These are phyloP conservation scores for Apis florea DNA, from an alignment of 1,140 invertebrate genomes.

Conservation along the genomic window DNA sequence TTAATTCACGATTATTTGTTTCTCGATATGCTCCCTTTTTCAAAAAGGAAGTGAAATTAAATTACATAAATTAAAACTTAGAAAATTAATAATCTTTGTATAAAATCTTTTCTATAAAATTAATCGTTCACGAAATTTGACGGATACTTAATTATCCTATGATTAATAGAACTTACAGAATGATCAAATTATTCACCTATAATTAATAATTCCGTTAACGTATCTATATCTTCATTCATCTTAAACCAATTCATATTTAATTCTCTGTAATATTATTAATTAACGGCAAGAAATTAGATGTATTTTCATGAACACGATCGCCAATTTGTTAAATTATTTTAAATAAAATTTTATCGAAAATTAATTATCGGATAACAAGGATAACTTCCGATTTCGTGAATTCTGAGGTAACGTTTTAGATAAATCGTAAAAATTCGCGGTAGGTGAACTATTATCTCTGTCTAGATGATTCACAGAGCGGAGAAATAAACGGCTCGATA, in stretches of 20 bases:
- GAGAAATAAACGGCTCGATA: conserved; percentile 40
- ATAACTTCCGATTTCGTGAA: not conserved
- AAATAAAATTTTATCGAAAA: not conserved
- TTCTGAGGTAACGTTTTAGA: not conserved
- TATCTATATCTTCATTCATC: not conserved
- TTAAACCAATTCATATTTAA: not conserved
- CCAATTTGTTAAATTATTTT: not conserved
- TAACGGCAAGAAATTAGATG: not conserved
- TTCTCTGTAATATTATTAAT: not conserved
- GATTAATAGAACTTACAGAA: not conserved
- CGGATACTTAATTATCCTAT: conserved; percentile 8
- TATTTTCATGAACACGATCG: not conserved
- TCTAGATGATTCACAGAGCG: conserved; percentile 30
- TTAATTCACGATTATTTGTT: too few relatives aligned
- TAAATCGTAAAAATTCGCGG: conserved; percentile 30
- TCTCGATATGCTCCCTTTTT: too few relatives aligned
- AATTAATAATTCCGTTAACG: not conserved
- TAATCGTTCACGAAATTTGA: conserved; percentile 10
- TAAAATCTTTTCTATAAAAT: not conserved
- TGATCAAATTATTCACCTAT: not conserved
- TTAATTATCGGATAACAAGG: not conserved
- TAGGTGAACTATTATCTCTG: conserved; percentile 23
- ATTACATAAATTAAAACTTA: not conserved
- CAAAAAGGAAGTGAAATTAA: not conserved
- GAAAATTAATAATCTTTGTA: conserved; percentile 4